Evolutionary conservation across 2,888 invertebrate species (phyloP), one percentile per base, ranked within the genome.

Genomic region (Bellardia bayeri): DNA sequence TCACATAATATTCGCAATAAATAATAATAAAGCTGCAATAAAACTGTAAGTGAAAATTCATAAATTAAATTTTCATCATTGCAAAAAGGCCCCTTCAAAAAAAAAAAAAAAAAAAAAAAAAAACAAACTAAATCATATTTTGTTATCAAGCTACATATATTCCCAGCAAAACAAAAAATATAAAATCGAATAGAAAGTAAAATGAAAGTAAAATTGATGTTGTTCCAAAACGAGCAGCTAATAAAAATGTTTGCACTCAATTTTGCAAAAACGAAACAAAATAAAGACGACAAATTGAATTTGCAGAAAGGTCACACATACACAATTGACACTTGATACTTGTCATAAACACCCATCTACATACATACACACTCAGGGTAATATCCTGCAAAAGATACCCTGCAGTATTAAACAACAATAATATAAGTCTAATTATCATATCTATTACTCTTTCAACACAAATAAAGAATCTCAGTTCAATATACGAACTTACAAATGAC

Each of bases 281-380:
- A 92, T 90, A 92, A 91, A 92, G 91, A 90, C 88, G 91, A 90
- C 90, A 92, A 92, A 92, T 92, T 92, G 89, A 92, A 92, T 92
- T 92, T 92, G 90, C 90, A 91, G 23, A 83, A 83, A 92, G 92
- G 93, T 92, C 92, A 92, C 90, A 91, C 91, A 90, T 89, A 45
- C 42, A 90, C 66, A 82, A 91, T 90, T 92, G 91, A 91, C 91
- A 92, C 91, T 92, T 91, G 91, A 91, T 90, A 90, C 66, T 69
- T 85, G 87, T 85, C 85, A 85, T 66, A 79, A 68, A 81, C 86
- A 88, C 66, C 82, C 79, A 71, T 33, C 45, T 14, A 63, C 49
- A 5, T 8, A 11, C 5, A 11, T 14, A 69, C 40, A 3, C 7
- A 7, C 49, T 16, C 40, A 4, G 7, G 8, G 3, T 64, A 42